Percentiles rank a stretch among this genome's conserved stretches.
Evolutionary conservation across 2,113 vertebrate species (phyloP).

Genomic region (Zosterops borbonicus): DNA sequence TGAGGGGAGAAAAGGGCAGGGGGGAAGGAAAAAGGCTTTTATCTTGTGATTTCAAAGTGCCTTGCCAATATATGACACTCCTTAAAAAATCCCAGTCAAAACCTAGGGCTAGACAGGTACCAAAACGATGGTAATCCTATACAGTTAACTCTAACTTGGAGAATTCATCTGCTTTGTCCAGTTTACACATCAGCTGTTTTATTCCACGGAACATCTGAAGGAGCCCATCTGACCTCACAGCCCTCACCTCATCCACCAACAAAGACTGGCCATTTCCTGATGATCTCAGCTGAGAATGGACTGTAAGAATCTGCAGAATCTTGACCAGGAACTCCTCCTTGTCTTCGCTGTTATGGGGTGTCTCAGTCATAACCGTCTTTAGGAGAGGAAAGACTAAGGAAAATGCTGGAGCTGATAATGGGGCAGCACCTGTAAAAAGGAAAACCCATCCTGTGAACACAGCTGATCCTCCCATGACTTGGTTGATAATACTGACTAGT

Average conservation of each 20-base stretch:
- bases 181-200: neutral
- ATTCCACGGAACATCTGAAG: neutral
- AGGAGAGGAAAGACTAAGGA: constrained; percentile 93
- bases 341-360: constrained; percentile 81
- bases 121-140: neutral
- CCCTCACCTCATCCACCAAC: constrained; percentile 85
- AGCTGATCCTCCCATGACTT: neutral
- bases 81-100: neutral
- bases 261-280: constrained; percentile 32
- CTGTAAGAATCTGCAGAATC: constrained; percentile 84
- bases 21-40: neutral
- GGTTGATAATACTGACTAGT: neutral
- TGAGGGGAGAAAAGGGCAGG: neutral
- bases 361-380: constrained; percentile 85
- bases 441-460: neutral
- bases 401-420: constrained; percentile 79
- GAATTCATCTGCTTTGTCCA: neutral
- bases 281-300: constrained; percentile 87
- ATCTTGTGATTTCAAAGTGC: neutral
- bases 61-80: neutral
- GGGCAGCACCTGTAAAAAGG: constrained; percentile 57
- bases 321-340: constrained; percentile 80
- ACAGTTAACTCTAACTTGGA: neutral
- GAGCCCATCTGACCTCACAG: neutral
- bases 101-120: neutral